phyloP scores from a whole-genome alignment of 2,113 vertebrate species.

The Lycocorax pyrrhopterus region DNA sequence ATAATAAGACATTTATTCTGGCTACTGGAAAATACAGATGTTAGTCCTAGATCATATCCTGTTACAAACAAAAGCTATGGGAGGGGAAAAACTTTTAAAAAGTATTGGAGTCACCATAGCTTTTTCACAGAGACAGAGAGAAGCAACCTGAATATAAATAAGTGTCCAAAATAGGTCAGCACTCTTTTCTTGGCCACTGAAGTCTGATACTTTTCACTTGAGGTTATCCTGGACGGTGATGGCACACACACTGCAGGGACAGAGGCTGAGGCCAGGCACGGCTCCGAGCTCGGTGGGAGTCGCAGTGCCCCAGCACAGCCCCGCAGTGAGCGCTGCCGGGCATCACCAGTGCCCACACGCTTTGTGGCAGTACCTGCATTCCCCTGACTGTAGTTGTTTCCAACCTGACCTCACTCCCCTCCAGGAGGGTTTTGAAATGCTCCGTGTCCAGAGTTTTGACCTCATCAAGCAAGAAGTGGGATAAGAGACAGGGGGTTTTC shows the following conservation, averaged over 20 bases:
- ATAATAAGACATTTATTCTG: background rate
- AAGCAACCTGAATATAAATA: conserved; percentile 77
- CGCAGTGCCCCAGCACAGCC: background rate
- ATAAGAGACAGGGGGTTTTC: background rate
- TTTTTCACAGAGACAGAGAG: conserved; percentile 56
- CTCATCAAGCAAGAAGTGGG: background rate
- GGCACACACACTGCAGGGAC: background rate
- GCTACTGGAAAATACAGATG: conserved; percentile 27
- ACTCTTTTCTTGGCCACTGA: conserved; percentile 54
- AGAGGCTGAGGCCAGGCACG: background rate
- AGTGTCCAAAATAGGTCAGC: conserved; percentile 78
- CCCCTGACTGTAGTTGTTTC: accelerated
- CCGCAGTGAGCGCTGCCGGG: background rate
- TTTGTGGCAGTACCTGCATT: accelerated
- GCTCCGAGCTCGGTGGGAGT: background rate
- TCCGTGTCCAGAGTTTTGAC: background rate
- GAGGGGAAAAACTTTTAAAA: background rate
- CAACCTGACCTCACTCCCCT: accelerated
- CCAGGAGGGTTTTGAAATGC: background rate
- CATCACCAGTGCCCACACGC: accelerated
- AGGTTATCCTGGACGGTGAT: background rate
- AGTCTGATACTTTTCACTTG: conserved; percentile 48
- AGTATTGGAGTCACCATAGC: conserved; percentile 32
- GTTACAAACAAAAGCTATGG: conserved; percentile 26
- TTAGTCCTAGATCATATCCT: background rate